phyloP scores from a whole-genome alignment of 1,140 invertebrate genomes.

The Zaprionus gabonicus region DNA sequence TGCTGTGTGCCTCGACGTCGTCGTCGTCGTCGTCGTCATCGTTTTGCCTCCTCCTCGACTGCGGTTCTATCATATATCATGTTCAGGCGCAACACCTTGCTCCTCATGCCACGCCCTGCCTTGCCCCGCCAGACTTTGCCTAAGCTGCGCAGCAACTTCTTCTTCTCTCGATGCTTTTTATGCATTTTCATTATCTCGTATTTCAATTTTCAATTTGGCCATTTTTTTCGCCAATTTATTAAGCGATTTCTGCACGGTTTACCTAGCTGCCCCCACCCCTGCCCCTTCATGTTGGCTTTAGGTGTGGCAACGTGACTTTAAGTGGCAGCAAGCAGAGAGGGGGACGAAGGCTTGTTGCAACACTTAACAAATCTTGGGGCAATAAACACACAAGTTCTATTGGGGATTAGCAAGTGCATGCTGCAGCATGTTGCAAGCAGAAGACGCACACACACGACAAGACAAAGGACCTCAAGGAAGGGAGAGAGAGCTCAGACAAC shows the following conservation, averaged over 20 bases:
- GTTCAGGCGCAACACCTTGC: conserved; percentile 66
- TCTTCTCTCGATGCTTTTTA: conserved; percentile 47
- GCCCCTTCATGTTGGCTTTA: not conserved
- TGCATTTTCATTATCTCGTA: conserved; percentile 79
- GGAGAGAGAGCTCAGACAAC: conserved; percentile 36
- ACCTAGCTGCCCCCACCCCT: not conserved
- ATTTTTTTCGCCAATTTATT: conserved; percentile 61
- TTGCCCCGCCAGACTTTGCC: conserved; percentile 6
- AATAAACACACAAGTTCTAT: conserved; percentile 38
- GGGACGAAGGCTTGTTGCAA: conserved; percentile 11
- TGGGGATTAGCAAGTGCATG: conserved; percentile 32
- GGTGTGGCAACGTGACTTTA: not conserved
- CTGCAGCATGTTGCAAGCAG: conserved; percentile 26
- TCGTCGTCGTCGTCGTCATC: conserved; percentile 24
- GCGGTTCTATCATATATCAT: conserved; percentile 79
- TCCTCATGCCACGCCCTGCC: not conserved
- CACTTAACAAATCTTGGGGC: conserved; percentile 63
- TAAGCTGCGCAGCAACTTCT: conserved; percentile 29
- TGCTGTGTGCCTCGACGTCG: conserved; percentile 49
- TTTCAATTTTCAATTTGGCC: conserved; percentile 66
- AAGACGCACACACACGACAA: conserved; percentile 34
- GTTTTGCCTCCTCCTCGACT: conserved; percentile 26
- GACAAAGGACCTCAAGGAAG: conserved; percentile 10
- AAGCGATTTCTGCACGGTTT: conserved; percentile 46
- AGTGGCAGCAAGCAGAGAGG: conserved; percentile 25